Evolutionary conservation across 2,797 vertebrate genomes (phyloP).

Genomic region (Phoeniculus purpureus): DNA sequence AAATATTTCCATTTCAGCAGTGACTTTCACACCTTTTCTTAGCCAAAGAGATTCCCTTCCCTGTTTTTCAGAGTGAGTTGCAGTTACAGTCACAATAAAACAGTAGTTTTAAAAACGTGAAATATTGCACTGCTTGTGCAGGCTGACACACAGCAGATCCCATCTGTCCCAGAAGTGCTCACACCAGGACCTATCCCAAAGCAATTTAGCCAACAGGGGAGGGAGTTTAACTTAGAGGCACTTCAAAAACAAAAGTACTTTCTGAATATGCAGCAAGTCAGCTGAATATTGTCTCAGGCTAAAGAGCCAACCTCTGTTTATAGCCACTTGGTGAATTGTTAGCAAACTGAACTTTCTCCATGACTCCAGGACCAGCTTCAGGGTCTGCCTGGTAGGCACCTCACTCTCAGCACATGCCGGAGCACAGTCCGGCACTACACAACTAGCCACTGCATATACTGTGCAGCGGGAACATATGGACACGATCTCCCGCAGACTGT

Average conservation of each 20-base stretch:
- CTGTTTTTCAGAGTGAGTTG: neutral
- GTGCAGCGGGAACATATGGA: neutral
- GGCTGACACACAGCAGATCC: neutral
- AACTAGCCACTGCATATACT: rapidly evolving
- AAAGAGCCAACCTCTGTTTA: neutral
- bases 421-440: neutral
- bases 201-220: neutral
- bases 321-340: neutral
- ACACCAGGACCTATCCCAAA: neutral
- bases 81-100: neutral
- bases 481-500: slow-evolving; percentile 35
- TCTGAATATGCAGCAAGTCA: neutral
- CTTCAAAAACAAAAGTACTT: slow-evolving; percentile 31
- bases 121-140: neutral
- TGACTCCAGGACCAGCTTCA: neutral
- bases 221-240: neutral
- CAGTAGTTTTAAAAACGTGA: neutral
- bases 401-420: rapidly evolving
- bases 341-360: neutral
- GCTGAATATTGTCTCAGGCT: neutral
- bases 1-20: neutral
- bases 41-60: neutral
- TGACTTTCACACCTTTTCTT: neutral
- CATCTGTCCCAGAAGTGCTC: neutral
- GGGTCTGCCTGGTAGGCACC: neutral